Evolutionary conservation across 2,797 vertebrate species (phyloP).

Genomic region (Taeniopygia guttata): DNA sequence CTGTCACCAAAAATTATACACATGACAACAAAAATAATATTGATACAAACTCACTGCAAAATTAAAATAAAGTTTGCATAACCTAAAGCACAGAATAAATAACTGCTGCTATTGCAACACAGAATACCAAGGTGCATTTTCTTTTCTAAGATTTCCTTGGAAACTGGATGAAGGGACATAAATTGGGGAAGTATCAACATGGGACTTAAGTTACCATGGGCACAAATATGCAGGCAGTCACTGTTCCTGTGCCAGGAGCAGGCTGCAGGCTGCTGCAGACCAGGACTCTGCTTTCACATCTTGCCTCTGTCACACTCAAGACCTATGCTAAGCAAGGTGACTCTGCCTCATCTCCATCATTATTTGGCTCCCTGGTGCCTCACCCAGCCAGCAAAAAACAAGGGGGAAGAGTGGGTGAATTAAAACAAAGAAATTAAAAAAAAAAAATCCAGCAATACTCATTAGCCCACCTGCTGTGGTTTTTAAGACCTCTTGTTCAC

Average conservation of each 20-base stretch:
- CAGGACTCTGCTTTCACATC: background rate
- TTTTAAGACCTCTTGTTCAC: background rate
- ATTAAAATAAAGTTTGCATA: conserved; percentile 40
- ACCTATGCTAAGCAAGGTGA: background rate
- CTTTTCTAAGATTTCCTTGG: background rate
- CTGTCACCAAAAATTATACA: conserved; percentile 28
- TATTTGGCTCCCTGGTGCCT: background rate
- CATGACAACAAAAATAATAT: conserved; percentile 64
- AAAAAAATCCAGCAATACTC: background rate
- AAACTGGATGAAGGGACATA: background rate
- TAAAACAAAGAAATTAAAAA: background rate
- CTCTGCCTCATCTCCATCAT: background rate
- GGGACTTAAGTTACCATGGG: background rate
- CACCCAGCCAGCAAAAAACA: background rate
- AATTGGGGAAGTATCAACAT: background rate
- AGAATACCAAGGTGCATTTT: background rate
- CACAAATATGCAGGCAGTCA: background rate
- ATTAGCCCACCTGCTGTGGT: background rate
- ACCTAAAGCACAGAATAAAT: conserved; percentile 9
- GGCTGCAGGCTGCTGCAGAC: background rate
- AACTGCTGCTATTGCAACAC: background rate
- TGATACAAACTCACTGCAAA: conserved; percentile 61
- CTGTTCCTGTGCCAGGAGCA: background rate
- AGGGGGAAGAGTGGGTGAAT: fast-evolving
- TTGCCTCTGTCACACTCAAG: background rate